Evolutionary conservation across 1,140 invertebrate genomes (phyloP).

Genomic region (Magallana angulata): DNA sequence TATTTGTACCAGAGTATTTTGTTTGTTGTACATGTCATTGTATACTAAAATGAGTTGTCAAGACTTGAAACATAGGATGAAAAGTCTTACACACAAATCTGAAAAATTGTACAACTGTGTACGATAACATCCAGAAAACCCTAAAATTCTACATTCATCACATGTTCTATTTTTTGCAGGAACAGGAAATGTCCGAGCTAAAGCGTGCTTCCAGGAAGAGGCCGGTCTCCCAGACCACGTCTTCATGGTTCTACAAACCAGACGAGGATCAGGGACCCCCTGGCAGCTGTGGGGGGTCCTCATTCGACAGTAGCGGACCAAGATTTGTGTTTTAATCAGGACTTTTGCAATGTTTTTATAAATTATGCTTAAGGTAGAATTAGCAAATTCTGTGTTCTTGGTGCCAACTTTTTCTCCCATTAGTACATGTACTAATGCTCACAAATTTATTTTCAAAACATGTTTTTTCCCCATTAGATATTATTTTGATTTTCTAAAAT

Average conservation of each 20-base stretch:
- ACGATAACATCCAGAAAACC: too few relatives aligned
- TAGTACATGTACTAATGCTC: too few relatives aligned
- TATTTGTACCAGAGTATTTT: not conserved
- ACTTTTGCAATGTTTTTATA: not conserved
- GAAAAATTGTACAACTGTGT: too few relatives aligned
- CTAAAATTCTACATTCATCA: not conserved
- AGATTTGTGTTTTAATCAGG: constrained; percentile 71
- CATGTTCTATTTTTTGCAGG: constrained; percentile 57
- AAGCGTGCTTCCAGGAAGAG: constrained; percentile 59
- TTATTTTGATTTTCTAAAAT: too few relatives aligned
- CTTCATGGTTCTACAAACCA: constrained; percentile 65
- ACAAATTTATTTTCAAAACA: too few relatives aligned
- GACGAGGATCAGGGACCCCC: constrained; percentile 67
- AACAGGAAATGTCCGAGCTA: constrained; percentile 69
- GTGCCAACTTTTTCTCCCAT: too few relatives aligned
- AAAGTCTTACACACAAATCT: too few relatives aligned
- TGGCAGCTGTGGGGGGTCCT: constrained; percentile 63
- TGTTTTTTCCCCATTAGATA: too few relatives aligned
- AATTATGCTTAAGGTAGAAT: too few relatives aligned
- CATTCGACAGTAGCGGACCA: constrained; percentile 66
- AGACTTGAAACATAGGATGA: too few relatives aligned
- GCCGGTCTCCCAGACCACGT: constrained; percentile 55
- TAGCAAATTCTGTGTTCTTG: too few relatives aligned
- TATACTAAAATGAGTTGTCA: too few relatives aligned
- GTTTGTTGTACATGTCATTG: not conserved